These are phyloP conservation scores for Turnix velox DNA, from an alignment of 2,113 vertebrate genomes.

Conservation along the genomic window DNA sequence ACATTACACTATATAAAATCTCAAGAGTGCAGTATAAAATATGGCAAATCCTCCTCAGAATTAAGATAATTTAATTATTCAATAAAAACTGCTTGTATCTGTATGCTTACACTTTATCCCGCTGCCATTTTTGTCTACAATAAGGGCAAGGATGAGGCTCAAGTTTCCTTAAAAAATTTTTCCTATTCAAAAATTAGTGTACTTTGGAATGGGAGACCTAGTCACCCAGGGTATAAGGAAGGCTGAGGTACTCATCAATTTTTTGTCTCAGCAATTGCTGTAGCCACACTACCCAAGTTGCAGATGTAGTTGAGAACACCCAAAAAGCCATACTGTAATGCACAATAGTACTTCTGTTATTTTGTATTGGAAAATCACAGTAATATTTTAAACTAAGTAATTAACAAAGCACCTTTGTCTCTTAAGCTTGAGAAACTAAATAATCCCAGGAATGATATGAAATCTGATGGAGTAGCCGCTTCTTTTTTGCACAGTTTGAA, in stretches of 20 bases:
- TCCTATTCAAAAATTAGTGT: not conserved
- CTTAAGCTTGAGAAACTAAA: not conserved
- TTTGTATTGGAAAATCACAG: not conserved
- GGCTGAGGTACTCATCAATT: not conserved
- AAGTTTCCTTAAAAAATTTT: not conserved
- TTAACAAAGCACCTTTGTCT: not conserved
- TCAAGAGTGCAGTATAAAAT: not conserved
- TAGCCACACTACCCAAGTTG: not conserved
- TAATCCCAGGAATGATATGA: not conserved
- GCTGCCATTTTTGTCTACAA: not conserved
- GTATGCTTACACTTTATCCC: not conserved
- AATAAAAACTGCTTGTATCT: not conserved
- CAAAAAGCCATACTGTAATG: not conserved
- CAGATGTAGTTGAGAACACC: not conserved
- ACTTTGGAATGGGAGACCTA: not conserved
- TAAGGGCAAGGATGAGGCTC: accelerated
- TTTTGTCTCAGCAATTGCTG: not conserved
- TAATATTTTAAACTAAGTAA: not conserved
- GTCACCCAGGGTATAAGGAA: not conserved
- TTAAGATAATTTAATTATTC: not conserved
- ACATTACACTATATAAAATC: not conserved
- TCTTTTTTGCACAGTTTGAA: not conserved
- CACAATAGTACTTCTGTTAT: not conserved
- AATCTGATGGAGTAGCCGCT: not conserved
- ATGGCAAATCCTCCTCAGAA: not conserved